Evolutionary conservation across 2,113 vertebrate genomes (phyloP), one percentile per base, ranked within the genome.

Genomic region (Spilogale gracilis): DNA sequence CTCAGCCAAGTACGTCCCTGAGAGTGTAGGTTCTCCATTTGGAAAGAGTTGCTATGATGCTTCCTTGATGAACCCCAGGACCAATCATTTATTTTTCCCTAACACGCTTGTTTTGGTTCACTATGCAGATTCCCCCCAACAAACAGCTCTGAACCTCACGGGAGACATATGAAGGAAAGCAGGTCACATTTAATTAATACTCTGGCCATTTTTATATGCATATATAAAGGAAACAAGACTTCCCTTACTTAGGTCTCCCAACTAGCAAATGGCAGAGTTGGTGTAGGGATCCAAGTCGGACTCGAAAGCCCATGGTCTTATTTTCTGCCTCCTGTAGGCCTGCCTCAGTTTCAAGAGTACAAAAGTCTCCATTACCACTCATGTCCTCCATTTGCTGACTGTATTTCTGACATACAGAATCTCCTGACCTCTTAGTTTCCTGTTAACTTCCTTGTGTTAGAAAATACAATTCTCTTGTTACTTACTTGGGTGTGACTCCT

Each of bases 401-500:
- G 60, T 73, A 63, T 81, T 84, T n/a, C 61, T 91, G 78, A 93
- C 18, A 84, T 14, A 71, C 7, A 16, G 52, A 80, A 67, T 94
- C 13, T 32, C 16, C 45, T 91, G n/a, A 81, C 16, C 23, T 61
- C 80, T 52, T 69, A 27, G 30, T 76, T 95, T 97, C 38, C 92
- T 21, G 89, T 95, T 90, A 86, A 95, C 54, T 83, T 81, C 25
- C 20, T 95, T 79, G 58, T 2, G 8, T 43, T 76, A 18, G 86
- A 96, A 96, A 83, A 95, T 45, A 67, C 6, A 69, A n/a, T 79
- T 91, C 38, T 91, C 38, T 89, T 74, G 43, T 69, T 83, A 38
- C 30, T 45, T 76, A 52, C 61, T 56, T 76, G 50, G 16, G 50
- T 89, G 14, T 89, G 71, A 84, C 61, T 71, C 21, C 61, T 45